Percentiles rank a stretch among this genome's conserved stretches.
Evolutionary conservation across 2,797 vertebrate species (phyloP).

Genomic region (Diglossa cyanea): DNA sequence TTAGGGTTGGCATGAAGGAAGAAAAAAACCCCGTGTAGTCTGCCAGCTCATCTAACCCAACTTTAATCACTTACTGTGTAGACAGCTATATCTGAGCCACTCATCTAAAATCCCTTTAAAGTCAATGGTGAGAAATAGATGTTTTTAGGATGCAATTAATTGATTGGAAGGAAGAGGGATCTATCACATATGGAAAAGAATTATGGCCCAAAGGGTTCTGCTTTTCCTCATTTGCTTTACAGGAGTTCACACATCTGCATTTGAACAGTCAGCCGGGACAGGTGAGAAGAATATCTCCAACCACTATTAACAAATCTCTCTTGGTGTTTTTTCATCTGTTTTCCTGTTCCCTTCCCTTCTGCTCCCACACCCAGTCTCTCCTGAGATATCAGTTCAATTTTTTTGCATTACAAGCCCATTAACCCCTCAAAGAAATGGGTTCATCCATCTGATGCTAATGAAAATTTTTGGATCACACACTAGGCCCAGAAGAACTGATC

Average conservation of each 20-base stretch:
- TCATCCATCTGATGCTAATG: neutral
- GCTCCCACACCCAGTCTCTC: neutral
- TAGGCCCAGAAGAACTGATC: neutral
- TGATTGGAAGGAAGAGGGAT: conserved; percentile 48
- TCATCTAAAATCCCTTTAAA: conserved; percentile 69
- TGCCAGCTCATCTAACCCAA: conserved; percentile 56
- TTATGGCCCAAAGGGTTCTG: conserved; percentile 19
- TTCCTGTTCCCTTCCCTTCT: neutral
- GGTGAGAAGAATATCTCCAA: neutral
- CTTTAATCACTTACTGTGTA: conserved; percentile 61
- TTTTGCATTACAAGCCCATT: neutral
- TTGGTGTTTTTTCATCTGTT: neutral
- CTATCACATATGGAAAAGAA: conserved; percentile 29
- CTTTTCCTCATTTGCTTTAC: neutral
- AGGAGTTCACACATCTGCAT: neutral
- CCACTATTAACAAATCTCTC: neutral
- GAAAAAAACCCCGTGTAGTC: neutral
- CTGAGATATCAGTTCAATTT: neutral
- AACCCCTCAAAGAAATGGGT: neutral
- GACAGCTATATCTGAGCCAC: conserved; percentile 58
- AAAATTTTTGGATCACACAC: neutral
- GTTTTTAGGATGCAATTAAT: conserved; percentile 64
- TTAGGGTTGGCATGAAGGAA: conserved; percentile 42
- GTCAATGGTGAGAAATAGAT: conserved; percentile 61
- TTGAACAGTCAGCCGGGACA: neutral